A percentile compares a stretch with the other conserved stretches of the same genome.
Evolutionary conservation across 2,888 invertebrate species (phyloP).

Genomic region (Trichogramma dendrolimi): DNA sequence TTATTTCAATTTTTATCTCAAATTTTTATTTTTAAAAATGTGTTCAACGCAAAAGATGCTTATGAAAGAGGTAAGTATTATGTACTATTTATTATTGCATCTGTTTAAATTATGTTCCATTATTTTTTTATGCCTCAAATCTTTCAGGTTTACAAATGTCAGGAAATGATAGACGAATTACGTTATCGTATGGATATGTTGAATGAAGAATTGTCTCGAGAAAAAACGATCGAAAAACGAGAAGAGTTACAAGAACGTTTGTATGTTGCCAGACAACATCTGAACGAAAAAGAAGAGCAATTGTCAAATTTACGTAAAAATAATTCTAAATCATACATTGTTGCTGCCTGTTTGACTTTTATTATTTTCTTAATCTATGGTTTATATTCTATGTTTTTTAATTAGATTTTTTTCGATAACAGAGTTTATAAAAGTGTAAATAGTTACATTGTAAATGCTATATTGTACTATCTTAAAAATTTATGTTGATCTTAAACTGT

Average conservation of each 20-base stretch:
- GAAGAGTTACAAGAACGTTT: conserved; percentile 43
- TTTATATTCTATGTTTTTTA: conserved; percentile 36
- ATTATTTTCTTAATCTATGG: conserved; percentile 37
- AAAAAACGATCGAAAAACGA: conserved; percentile 35
- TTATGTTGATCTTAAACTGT: conserved; percentile 14
- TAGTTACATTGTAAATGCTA: conserved; percentile 14
- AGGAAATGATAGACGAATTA: conserved; percentile 40
- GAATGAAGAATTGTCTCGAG: conserved; percentile 30
- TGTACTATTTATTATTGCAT: too few relatives aligned
- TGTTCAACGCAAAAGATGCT: not conserved
- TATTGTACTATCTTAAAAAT: not conserved
- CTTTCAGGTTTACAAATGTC: conserved; percentile 41
- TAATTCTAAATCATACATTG: conserved; percentile 43
- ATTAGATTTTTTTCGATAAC: conserved; percentile 11
- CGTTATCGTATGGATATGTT: conserved; percentile 39
- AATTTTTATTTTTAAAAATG: too few relatives aligned
- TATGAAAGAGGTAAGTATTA: conserved; percentile 22
- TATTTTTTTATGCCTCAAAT: not conserved
- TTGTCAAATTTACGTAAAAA: conserved; percentile 38
- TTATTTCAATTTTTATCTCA: too few relatives aligned
- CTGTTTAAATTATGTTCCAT: too few relatives aligned
- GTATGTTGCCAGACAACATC: conserved; percentile 38
- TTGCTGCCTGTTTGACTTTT: conserved; percentile 41
- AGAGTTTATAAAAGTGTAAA: conserved; percentile 1
- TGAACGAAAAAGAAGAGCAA: conserved; percentile 40